A percentile compares a stretch with the other conserved stretches of the same genome.
Evolutionary conservation across 2,113 vertebrate genomes (phyloP).

Genomic region (Argyrosomus japonicus): DNA sequence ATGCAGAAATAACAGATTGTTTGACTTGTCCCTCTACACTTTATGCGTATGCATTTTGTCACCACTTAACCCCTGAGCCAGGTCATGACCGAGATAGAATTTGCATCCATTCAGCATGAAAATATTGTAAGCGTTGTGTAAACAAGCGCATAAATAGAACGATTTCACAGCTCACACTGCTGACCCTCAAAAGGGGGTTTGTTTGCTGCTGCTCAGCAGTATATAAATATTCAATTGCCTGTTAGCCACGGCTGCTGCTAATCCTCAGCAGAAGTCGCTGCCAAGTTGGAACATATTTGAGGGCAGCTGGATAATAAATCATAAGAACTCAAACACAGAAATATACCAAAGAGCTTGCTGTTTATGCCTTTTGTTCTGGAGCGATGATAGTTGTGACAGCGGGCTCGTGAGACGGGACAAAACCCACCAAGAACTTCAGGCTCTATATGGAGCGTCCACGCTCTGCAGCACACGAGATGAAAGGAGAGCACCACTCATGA

Average conservation of each 20-base stretch:
- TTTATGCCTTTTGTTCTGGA: slow-evolving; percentile 61
- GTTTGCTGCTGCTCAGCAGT: slow-evolving; percentile 55
- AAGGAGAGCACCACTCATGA: slow-evolving; percentile 17
- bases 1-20: slow-evolving; percentile 45
- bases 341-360: slow-evolving; percentile 54
- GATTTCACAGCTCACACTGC: slow-evolving; percentile 57
- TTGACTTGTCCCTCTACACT: slow-evolving; percentile 54
- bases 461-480: slow-evolving; percentile 8
- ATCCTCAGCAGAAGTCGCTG: slow-evolving; percentile 62
- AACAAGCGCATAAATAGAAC: slow-evolving; percentile 61
- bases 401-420: slow-evolving; percentile 28
- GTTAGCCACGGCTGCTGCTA: slow-evolving; percentile 72
- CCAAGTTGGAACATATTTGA: slow-evolving; percentile 67
- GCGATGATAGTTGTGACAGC: slow-evolving; percentile 54
- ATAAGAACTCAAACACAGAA: slow-evolving; percentile 56
- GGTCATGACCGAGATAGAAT: slow-evolving; percentile 46
- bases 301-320: slow-evolving; percentile 72
- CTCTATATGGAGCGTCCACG: background rate
- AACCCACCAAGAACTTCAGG: slow-evolving; percentile 31
- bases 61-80: slow-evolving; percentile 64
- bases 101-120: slow-evolving; percentile 61
- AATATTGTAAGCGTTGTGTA: slow-evolving; percentile 60
- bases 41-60: slow-evolving; percentile 60
- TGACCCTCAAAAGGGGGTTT: slow-evolving; percentile 64
- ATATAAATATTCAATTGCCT: slow-evolving; percentile 80